Evolutionary conservation across 2,888 invertebrate species (phyloP).

Genomic region (Andrena chrysosceles): DNA sequence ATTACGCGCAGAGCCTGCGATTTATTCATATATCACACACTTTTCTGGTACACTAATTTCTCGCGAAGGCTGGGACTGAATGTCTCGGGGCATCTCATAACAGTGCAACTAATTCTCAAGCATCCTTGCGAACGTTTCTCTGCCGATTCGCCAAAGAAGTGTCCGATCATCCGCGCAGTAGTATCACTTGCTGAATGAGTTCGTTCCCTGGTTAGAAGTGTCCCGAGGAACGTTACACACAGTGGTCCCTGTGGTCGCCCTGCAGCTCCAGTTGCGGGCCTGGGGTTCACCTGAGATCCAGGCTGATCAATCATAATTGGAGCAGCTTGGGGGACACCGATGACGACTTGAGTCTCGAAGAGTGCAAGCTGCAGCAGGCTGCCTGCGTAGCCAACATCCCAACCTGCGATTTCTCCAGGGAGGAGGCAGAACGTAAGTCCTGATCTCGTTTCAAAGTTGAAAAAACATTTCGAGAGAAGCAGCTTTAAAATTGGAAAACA

Average conservation of each 20-base stretch:
- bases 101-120: too few relatives aligned
- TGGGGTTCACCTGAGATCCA: constrained; percentile 90
- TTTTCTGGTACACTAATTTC: too few relatives aligned
- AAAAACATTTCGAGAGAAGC: too few relatives aligned
- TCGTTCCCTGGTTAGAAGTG: constrained; percentile 77
- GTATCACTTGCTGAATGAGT: neutral
- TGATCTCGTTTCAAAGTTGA: neutral
- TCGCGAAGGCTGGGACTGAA: too few relatives aligned
- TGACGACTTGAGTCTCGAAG: constrained; percentile 70
- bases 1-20: neutral
- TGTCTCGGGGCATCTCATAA: too few relatives aligned
- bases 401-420: constrained; percentile 78
- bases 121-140: too few relatives aligned
- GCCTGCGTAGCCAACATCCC: constrained; percentile 77
- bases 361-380: constrained; percentile 78
- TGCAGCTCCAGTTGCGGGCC: constrained; percentile 95
- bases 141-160: too few relatives aligned
- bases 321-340: constrained; percentile 57
- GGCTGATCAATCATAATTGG: constrained; percentile 81
- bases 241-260: constrained; percentile 96
- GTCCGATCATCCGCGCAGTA: too few relatives aligned
- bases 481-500: too few relatives aligned
- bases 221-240: constrained; percentile 85
- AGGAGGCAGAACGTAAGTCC: constrained; percentile 77
- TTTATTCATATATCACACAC: neutral